Percentiles rank a stretch among this genome's conserved stretches.
Evolutionary conservation across 2,888 invertebrate species (phyloP).

Genomic region (Lumbricus terrestris): DNA sequence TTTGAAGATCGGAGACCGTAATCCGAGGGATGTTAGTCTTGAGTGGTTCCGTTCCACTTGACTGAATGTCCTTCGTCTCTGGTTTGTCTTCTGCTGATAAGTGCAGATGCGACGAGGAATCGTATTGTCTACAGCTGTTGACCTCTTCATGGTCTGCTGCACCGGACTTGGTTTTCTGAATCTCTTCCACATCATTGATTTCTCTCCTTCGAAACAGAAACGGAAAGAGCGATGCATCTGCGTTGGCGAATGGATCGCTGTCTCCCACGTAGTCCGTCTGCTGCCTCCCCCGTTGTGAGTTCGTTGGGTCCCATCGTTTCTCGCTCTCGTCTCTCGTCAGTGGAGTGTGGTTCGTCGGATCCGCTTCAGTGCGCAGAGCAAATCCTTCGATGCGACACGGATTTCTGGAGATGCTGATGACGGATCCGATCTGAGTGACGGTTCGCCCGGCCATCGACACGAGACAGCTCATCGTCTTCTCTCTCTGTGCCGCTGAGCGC

Average conservation of each 20-base stretch:
- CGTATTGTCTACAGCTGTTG: background rate
- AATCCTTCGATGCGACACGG: background rate
- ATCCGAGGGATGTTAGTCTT: background rate
- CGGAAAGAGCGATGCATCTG: background rate
- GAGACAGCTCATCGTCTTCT: slow-evolving; percentile 66
- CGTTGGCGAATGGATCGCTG: background rate
- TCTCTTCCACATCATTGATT: background rate
- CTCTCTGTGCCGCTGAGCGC: slow-evolving; percentile 90
- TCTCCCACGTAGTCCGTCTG: background rate
- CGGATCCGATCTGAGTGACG: slow-evolving; percentile 46
- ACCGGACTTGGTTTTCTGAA: background rate
- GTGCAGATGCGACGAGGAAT: too few species aligned
- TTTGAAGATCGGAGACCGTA: background rate
- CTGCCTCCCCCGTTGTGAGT: background rate
- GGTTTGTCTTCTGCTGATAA: too few species aligned
- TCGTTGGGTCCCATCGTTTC: background rate
- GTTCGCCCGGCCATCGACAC: slow-evolving; percentile 47
- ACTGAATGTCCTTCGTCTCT: too few species aligned
- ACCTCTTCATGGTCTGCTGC: background rate
- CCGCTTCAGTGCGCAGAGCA: background rate
- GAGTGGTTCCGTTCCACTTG: background rate
- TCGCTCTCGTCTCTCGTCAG: background rate
- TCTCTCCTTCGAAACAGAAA: background rate
- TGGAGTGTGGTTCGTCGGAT: background rate
- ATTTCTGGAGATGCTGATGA: slow-evolving; percentile 48